Evolutionary conservation across 1,140 invertebrate species (phyloP).

Genomic region (Riptortus pedestris): DNA sequence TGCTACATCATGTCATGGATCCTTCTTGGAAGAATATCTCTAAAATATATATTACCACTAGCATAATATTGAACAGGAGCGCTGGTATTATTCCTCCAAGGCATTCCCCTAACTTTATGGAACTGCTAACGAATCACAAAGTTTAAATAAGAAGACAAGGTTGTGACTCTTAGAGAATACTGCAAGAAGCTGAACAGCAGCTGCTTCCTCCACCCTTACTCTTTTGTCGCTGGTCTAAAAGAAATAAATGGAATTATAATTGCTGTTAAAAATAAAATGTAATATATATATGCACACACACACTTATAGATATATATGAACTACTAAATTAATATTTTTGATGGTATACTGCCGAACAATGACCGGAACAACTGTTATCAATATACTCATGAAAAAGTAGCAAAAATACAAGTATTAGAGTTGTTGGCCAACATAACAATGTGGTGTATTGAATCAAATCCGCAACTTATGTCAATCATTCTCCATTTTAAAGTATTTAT

Average conservation of each 20-base stretch:
- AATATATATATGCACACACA: not conserved
- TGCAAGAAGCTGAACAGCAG: constrained; percentile 83
- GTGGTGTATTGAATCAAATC: too few species aligned
- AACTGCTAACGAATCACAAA: constrained; percentile 6
- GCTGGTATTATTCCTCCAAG: not conserved
- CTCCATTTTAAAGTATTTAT: too few species aligned
- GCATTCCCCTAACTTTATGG: constrained; percentile 4
- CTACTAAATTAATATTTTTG: too few species aligned
- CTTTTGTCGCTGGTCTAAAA: constrained; percentile 87
- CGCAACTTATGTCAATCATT: too few species aligned
- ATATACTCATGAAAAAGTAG: too few species aligned
- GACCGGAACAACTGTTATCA: too few species aligned
- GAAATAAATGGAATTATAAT: constrained; percentile 33
- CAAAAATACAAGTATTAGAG: too few species aligned
- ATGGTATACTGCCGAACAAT: too few species aligned
- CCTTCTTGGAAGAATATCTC: constrained; percentile 23
- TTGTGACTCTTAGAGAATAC: constrained; percentile 56
- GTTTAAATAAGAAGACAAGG: constrained; percentile 16
- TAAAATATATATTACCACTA: constrained; percentile 19
- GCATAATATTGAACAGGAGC: constrained; percentile 16
- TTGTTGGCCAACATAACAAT: too few species aligned
- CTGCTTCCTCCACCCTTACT: constrained; percentile 85
- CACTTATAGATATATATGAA: too few species aligned
- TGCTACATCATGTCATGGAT: constrained; percentile 23
- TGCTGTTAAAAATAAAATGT: constrained; percentile 2